Percentiles rank a stretch among this genome's conserved stretches.
phyloP scores from a whole-genome alignment of 2,113 vertebrate genomes.

The Ramphastos sulfuratus region DNA sequence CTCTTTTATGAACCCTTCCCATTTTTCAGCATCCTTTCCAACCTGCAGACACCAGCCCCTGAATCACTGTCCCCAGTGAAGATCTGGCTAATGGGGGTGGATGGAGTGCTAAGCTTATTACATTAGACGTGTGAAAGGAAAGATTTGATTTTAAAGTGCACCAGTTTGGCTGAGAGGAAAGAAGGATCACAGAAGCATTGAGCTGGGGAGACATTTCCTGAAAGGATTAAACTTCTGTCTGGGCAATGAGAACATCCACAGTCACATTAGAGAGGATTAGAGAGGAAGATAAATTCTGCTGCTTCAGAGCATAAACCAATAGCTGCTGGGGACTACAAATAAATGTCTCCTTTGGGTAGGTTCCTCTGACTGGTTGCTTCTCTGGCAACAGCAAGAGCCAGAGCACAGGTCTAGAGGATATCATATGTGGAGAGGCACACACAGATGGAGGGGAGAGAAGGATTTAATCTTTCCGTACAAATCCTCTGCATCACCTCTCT shows the following conservation, averaged over 20 bases:
- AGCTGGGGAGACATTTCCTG: not conserved
- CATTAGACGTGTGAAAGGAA: not conserved
- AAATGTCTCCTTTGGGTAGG: not conserved
- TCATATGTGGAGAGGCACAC: not conserved
- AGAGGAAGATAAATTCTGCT: conserved; percentile 23
- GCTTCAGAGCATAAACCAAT: not conserved
- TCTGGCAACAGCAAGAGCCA: not conserved
- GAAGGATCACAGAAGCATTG: conserved; percentile 15
- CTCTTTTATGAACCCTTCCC: not conserved
- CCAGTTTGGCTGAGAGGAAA: not conserved
- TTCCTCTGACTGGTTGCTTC: not conserved
- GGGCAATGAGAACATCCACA: conserved; percentile 7
- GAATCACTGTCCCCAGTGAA: not conserved
- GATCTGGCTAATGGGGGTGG: not conserved
- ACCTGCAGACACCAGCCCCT: not conserved
- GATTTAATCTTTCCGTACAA: not conserved
- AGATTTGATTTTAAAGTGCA: not conserved
- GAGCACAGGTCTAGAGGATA: not conserved
- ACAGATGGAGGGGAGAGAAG: not conserved
- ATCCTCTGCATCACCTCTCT: not conserved
- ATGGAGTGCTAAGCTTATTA: not conserved
- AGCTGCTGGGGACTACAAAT: not conserved
- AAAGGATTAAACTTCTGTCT: conserved; percentile 29
- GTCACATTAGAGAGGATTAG: not conserved
- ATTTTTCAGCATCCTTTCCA: not conserved